Conservation (phyloP, 2,797 vertebrate genomes). For the Sus cebifrons region DNA sequence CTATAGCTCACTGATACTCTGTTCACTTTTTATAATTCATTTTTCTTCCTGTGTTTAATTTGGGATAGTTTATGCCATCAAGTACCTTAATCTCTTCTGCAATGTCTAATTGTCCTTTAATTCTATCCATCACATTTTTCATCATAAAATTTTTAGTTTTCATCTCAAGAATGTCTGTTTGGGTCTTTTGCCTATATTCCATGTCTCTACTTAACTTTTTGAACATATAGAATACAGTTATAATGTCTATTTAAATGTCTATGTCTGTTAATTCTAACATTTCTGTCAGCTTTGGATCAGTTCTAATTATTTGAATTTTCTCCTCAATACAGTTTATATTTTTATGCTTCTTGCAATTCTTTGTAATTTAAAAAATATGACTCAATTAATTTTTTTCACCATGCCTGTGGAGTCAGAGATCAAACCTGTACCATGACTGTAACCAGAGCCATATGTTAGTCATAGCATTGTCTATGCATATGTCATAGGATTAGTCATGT, state of each 20-base stretch:
- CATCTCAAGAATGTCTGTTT: not conserved
- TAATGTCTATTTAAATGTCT: constrained; percentile 26
- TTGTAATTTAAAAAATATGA: not conserved
- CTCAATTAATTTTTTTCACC: no score
- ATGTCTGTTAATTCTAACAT: constrained; percentile 16
- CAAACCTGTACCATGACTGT: no score
- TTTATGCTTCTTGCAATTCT: not conserved
- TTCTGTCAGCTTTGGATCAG: not conserved
- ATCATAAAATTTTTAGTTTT: constrained; percentile 6
- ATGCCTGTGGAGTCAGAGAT: no score
- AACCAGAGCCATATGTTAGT: no score
- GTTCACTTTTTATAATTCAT: not conserved
- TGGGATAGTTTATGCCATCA: not conserved
- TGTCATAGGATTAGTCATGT: no score
- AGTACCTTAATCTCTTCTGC: constrained; percentile 15
- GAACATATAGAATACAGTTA: not conserved
- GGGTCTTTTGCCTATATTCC: not conserved
- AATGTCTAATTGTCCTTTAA: constrained; percentile 24
- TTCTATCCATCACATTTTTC: not conserved
- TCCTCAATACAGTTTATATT: not conserved
- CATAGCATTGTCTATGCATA: no score
- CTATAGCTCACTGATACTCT: not conserved
- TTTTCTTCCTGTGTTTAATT: not conserved
- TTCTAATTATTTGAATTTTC: not conserved
- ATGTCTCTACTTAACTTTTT: not conserved